phyloP scores from a whole-genome alignment of 2,888 invertebrate species.

The Phymatocera aterrima region DNA sequence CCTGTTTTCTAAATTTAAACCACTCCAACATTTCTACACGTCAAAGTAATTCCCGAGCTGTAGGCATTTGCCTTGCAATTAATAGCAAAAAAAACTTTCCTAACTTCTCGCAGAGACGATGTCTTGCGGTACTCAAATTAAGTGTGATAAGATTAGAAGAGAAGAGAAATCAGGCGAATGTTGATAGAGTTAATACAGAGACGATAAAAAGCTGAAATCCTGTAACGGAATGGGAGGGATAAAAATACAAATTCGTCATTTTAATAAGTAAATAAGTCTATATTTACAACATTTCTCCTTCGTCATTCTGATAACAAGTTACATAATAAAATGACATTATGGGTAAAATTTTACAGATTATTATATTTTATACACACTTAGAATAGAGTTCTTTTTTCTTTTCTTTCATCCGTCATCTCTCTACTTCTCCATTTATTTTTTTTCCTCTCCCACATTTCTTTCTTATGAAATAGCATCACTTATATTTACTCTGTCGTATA shows the following conservation, averaged over 20 bases:
- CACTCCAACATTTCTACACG: not conserved
- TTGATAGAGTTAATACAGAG: not conserved
- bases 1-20: not conserved
- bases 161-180: not conserved
- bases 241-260: constrained; percentile 50
- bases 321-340: constrained; percentile 70
- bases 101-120: not conserved
- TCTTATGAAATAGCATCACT: constrained; percentile 49
- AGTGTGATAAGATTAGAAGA: not conserved
- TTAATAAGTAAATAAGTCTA: constrained; percentile 73
- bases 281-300: constrained; percentile 71
- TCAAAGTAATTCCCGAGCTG: not conserved
- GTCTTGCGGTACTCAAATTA: not conserved
- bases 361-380: constrained; percentile 63
- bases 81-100: not conserved
- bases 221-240: not conserved
- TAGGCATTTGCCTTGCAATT: not conserved
- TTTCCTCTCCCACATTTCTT: constrained; percentile 47
- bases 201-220: not conserved
- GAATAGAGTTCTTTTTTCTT: constrained; percentile 46
- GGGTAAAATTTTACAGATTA: constrained; percentile 72
- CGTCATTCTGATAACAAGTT: constrained; percentile 70
- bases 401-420: constrained; percentile 48
- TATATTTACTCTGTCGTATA: constrained; percentile 54
- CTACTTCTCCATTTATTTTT: constrained; percentile 6